Base-by-base conservation (phyloP, 2,797 vertebrate species). In the Lithobates pipiens region DNA sequence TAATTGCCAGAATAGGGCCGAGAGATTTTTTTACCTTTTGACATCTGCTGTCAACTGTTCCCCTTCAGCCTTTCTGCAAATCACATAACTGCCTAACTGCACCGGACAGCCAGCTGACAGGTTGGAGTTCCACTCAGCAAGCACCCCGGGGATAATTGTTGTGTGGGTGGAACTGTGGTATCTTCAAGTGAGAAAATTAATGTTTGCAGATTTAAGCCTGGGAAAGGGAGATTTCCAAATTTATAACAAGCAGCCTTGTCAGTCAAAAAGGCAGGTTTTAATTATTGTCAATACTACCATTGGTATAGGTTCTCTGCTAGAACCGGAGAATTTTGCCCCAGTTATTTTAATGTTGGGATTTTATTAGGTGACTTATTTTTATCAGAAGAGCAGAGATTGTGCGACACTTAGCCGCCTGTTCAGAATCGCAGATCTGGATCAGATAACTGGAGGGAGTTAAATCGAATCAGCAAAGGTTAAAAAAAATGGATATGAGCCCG, bases 181-280 rank as follows among this genome's bases (percentile, higher is more conserved):
- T 16, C 68, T 85, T 88, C 80, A 85, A 83, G 54, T 39, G 1
- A 77, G 54, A 69, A 67, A 88, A 87, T 88, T n/a, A 13, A 61
- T 85, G 74, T 79, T 81, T 90, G 89, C 73, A 42, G 42, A 78
- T 85, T 89, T 83, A 85, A 80, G 87, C 78, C 82, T 39, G 18
- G 32, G 67, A 36, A 89, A 34, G 81, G 7, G 27, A 75, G 83
- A 76, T 76, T 50, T 6, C 16, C 50, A 88, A 74, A 89, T 90
- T 85, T 16, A 44, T 90, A 88, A 82, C 10, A 23, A 67, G 16
- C 34, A 77, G 1, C 36, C 21, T 87, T 88, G 70, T 87, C 80
- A 88, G 70, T 87, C 88, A 18, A 21, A 85, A 74, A 84, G 61
- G 83, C 61, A 72, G 68, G 25, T 68, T 86, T 79, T 84, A 81